These are phyloP conservation scores for Leptodactylus fuscus DNA, from an alignment of 2,113 vertebrate species.

Conservation along the genomic window DNA sequence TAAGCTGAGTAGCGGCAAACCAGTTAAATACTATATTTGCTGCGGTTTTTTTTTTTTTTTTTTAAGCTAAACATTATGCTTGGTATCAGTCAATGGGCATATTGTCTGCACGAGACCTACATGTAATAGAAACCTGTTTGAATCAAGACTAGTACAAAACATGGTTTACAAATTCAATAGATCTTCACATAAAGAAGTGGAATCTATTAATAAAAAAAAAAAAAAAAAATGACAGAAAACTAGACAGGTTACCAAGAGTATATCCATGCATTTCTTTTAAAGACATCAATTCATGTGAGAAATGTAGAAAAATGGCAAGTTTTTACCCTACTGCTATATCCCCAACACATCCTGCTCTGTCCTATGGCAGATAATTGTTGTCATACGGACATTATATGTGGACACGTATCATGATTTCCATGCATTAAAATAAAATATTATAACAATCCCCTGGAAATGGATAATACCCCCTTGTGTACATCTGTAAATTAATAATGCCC, in stretches of 20 bases:
- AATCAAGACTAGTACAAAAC: background rate
- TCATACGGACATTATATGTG: too few species aligned
- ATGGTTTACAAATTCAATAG: background rate
- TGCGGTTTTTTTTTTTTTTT: background rate
- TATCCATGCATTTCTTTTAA: too few species aligned
- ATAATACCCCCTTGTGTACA: too few species aligned
- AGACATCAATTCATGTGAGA: background rate
- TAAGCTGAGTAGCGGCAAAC: background rate
- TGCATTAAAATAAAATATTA: too few species aligned
- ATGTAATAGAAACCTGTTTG: slow-evolving; percentile 10
- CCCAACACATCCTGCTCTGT: background rate
- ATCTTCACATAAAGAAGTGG: background rate
- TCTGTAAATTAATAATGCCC: too few species aligned
- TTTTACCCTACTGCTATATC: background rate
- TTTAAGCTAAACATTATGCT: background rate
- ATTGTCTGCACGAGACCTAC: background rate
- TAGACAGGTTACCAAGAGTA: too few species aligned
- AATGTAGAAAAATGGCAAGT: background rate
- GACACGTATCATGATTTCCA: too few species aligned
- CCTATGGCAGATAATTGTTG: background rate
- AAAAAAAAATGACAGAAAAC: too few species aligned
- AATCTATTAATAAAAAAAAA: background rate
- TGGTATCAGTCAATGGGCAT: background rate
- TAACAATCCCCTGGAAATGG: too few species aligned
- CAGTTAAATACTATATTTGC: too few species aligned